These are phyloP conservation scores for Forbesichthys agassizii DNA, from an alignment of 2,113 vertebrate species.

Conservation along the genomic window DNA sequence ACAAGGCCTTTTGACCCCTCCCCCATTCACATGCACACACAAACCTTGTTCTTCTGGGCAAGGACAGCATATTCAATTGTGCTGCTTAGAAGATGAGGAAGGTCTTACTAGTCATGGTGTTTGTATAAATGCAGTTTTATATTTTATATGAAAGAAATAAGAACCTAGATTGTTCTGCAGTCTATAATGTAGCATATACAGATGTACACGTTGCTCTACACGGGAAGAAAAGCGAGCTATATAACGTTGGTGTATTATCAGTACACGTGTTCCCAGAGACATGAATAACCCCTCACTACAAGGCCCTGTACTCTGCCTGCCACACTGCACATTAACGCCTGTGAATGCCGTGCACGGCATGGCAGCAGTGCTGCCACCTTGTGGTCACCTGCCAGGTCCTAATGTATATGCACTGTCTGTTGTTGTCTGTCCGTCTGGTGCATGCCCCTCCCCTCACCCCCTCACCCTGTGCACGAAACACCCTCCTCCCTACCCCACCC, in stretches of 20 bases:
- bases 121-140: no score
- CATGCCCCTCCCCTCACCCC: conserved; percentile 71
- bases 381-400: conserved; percentile 69
- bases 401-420: conserved; percentile 76
- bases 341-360: conserved; percentile 64
- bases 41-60: no score
- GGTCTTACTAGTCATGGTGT: no score
- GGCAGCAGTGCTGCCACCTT: conserved; percentile 60
- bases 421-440: conserved; percentile 70
- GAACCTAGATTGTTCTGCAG: no score
- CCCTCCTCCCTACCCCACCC: conserved; percentile 63
- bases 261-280: conserved; percentile 40
- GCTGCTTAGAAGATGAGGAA: no score
- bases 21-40: not conserved
- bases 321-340: conserved; percentile 71
- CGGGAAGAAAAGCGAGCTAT: conserved; percentile 11
- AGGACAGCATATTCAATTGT: no score
- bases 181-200: no score
- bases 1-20: not conserved
- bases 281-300: conserved; percentile 48
- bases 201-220: not conserved
- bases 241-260: conserved; percentile 4
- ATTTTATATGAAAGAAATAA: no score
- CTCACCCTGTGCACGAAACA: conserved; percentile 67
- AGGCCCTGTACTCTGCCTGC: conserved; percentile 57